phyloP scores from a whole-genome alignment of 2,888 invertebrate genomes.

The Nephrocerus scutellatus region DNA sequence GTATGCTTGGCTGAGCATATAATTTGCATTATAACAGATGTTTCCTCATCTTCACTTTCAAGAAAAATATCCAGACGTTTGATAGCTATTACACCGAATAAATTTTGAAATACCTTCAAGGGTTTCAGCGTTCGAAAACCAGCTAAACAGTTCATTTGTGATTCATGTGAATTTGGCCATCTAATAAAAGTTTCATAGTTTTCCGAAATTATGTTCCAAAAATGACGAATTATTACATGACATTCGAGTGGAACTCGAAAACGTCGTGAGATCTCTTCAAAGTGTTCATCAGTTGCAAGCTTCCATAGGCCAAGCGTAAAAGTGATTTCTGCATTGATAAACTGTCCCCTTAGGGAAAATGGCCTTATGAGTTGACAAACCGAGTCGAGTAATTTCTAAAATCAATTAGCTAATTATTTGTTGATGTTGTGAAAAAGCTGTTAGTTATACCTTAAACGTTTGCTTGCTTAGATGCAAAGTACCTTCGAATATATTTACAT shows the following conservation, averaged over 20 bases:
- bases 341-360: neutral
- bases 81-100: constrained; percentile 38
- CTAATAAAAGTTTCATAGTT: constrained; percentile 42
- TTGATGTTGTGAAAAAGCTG: neutral
- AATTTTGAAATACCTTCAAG: constrained; percentile 30
- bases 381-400: constrained; percentile 21
- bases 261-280: constrained; percentile 41
- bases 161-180: constrained; percentile 38
- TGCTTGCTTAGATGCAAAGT: constrained; percentile 38
- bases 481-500: constrained; percentile 34
- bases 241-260: constrained; percentile 40
- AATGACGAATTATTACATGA: constrained; percentile 37
- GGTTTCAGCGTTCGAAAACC: constrained; percentile 27
- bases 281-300: constrained; percentile 42
- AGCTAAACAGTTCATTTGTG: constrained; percentile 30
- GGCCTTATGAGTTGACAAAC: constrained; percentile 18
- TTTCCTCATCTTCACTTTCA: constrained; percentile 40
- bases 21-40: constrained; percentile 38
- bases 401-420: neutral
- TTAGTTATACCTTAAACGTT: constrained; percentile 34
- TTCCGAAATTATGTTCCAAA: constrained; percentile 41
- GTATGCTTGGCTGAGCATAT: constrained; percentile 41
- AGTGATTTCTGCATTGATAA: no score
- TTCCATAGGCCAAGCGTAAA: constrained; percentile 44
- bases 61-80: constrained; percentile 41